Evolutionary conservation across 2,888 invertebrate genomes (phyloP).

Genomic region (Ophion obscuratus): DNA sequence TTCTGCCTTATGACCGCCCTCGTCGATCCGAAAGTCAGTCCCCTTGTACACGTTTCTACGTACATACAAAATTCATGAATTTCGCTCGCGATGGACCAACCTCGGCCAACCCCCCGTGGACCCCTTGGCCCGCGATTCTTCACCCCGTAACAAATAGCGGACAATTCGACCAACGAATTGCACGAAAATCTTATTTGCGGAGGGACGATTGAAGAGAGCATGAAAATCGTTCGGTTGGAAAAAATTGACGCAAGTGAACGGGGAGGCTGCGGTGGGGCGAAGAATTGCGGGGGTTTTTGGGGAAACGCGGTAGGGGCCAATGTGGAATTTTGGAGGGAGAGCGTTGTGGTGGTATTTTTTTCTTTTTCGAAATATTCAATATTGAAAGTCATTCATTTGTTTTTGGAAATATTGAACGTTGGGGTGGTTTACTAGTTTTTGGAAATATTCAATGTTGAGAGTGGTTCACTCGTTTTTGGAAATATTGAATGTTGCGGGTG

Average conservation of each 20-base stretch:
- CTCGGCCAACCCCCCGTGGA: neutral
- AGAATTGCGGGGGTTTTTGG: neutral
- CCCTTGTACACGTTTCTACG: neutral
- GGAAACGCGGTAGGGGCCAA: neutral
- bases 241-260: neutral
- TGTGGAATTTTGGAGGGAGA: too few species aligned
- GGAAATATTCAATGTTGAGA: too few species aligned
- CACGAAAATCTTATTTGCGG: neutral
- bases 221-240: slow-evolving; percentile 1
- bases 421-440: too few species aligned
- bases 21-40: slow-evolving; percentile 45
- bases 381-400: too few species aligned
- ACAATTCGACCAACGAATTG: slow-evolving; percentile 31
- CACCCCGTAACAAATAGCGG: slow-evolving; percentile 4
- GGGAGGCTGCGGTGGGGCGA: neutral
- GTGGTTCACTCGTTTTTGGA: too few species aligned
- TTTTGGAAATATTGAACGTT: too few species aligned
- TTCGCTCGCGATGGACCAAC: neutral
- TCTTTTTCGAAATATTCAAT: too few species aligned
- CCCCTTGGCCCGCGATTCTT: neutral
- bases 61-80: neutral
- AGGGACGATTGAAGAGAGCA: neutral
- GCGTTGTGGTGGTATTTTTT: too few species aligned
- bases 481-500: too few species aligned
- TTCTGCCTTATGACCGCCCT: slow-evolving; percentile 11